Conservation (phyloP, 2,888 invertebrate species). For the Harpalus rubripes region DNA sequence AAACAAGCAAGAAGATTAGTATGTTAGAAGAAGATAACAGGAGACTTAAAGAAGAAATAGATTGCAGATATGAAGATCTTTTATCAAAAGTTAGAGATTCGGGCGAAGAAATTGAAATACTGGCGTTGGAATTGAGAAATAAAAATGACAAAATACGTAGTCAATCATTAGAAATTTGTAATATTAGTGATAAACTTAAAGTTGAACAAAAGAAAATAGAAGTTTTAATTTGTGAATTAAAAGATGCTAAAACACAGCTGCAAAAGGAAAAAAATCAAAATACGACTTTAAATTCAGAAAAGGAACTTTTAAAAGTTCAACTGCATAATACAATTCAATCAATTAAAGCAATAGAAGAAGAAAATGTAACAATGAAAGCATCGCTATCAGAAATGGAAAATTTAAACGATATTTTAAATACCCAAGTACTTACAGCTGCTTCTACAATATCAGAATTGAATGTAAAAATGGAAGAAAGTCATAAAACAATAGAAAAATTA, state of each 20-base stretch:
- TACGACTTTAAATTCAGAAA: neutral
- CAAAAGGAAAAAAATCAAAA: conserved; percentile 13
- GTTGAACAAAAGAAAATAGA: conserved; percentile 21
- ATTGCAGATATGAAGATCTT: conserved; percentile 28
- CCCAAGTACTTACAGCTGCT: neutral
- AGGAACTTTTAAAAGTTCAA: conserved; percentile 22
- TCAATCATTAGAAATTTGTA: conserved; percentile 27
- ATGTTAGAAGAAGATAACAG: conserved; percentile 48
- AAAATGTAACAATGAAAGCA: conserved; percentile 42
- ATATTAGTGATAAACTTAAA: conserved; percentile 27
- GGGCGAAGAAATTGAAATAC: conserved; percentile 17
- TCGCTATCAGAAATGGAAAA: conserved; percentile 19
- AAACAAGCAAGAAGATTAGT: conserved; percentile 43
- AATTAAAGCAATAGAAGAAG: conserved; percentile 34
- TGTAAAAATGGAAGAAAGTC: conserved; percentile 13
- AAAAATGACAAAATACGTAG: conserved; percentile 46
- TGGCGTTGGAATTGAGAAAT: conserved; percentile 42
- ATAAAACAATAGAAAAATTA: conserved; percentile 75
- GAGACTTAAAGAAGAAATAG: conserved; percentile 37
- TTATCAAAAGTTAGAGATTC: conserved; percentile 35
- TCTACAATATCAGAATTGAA: conserved; percentile 30
- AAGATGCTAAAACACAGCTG: neutral
- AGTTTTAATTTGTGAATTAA: neutral
- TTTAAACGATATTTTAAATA: conserved; percentile 37
- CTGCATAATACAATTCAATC: neutral